phyloP scores from a whole-genome alignment of 1,140 invertebrate species.

The Drosophila ficusphila region DNA sequence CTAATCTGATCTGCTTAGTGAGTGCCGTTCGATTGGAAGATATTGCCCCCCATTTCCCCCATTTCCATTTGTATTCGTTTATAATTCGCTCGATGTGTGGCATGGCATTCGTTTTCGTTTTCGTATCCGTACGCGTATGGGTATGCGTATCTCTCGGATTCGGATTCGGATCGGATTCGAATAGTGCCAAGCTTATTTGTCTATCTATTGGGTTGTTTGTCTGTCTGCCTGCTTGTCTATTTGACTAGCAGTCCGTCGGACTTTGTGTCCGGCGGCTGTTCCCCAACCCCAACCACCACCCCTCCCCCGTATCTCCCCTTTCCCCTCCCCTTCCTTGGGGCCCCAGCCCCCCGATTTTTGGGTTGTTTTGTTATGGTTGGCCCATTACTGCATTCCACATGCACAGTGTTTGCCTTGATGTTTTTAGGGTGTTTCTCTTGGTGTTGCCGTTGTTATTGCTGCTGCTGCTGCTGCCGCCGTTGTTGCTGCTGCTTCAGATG shows the following conservation, averaged over 20 bases:
- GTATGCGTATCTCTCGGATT: slow-evolving; percentile 62
- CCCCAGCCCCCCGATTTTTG: slow-evolving; percentile 17
- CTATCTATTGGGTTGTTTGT: slow-evolving; percentile 71
- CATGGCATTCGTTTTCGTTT: slow-evolving; percentile 16
- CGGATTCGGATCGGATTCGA: slow-evolving; percentile 61
- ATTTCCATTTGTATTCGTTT: slow-evolving; percentile 32
- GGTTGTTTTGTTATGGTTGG: slow-evolving; percentile 73
- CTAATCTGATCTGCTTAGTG: slow-evolving; percentile 52
- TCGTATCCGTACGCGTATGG: slow-evolving; percentile 29
- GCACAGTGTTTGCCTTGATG: slow-evolving; percentile 79
- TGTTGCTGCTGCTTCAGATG: slow-evolving; percentile 33
- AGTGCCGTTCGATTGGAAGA: slow-evolving; percentile 52
- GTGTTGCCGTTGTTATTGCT: slow-evolving; percentile 48
- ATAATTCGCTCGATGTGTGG: slow-evolving; percentile 28
- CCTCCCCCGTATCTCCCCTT: no score
- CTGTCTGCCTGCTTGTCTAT: slow-evolving; percentile 52
- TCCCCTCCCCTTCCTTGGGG: neutral
- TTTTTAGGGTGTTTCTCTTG: slow-evolving; percentile 77
- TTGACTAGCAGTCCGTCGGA: slow-evolving; percentile 47
- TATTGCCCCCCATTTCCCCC: slow-evolving; percentile 3
- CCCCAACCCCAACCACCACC: neutral
- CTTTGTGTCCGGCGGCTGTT: neutral
- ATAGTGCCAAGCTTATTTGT: slow-evolving; percentile 70
- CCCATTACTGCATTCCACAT: slow-evolving; percentile 80
- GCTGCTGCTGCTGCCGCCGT: slow-evolving; percentile 34